Evolutionary conservation across 2,888 invertebrate species (phyloP).

Genomic region (Amphipoea lucens): DNA sequence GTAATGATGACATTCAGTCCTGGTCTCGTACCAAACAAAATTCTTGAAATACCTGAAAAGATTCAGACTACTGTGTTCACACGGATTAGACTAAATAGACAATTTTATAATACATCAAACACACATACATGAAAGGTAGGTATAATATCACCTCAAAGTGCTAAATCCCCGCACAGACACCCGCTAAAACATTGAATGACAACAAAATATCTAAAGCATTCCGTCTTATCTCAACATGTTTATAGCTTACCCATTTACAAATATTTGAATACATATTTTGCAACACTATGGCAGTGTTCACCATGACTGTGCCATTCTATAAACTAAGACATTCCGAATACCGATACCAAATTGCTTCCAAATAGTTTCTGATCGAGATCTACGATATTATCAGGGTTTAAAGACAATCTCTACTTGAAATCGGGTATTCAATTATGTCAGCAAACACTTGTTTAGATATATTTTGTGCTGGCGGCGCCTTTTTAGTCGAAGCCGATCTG

Average conservation of each 20-base stretch:
- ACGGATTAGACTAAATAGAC: background rate
- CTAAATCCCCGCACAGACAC: slow-evolving; percentile 36
- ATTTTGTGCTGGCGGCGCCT: slow-evolving; percentile 73
- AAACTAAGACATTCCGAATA: slow-evolving; percentile 76
- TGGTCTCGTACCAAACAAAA: background rate
- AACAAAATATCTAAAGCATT: slow-evolving; percentile 72
- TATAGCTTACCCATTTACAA: slow-evolving; percentile 79
- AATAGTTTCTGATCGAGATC: slow-evolving; percentile 80
- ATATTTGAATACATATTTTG: slow-evolving; percentile 81
- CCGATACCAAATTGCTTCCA: slow-evolving; percentile 81
- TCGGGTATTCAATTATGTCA: slow-evolving; percentile 79
- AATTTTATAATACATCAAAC: background rate
- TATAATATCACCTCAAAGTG: slow-evolving; percentile 21
- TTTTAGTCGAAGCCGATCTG: slow-evolving; percentile 45
- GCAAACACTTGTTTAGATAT: slow-evolving; percentile 78
- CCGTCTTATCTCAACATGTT: slow-evolving; percentile 74
- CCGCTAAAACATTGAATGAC: slow-evolving; percentile 63
- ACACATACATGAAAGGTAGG: slow-evolving; percentile 4
- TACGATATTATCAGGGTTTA: slow-evolving; percentile 76
- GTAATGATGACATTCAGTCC: background rate
- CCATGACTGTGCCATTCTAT: slow-evolving; percentile 73
- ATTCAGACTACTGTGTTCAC: too few relatives aligned
- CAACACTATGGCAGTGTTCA: slow-evolving; percentile 74
- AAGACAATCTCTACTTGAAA: slow-evolving; percentile 74
- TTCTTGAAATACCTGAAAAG: background rate